A percentile compares a stretch with the other conserved stretches of the same genome.
Evolutionary conservation across 2,797 vertebrate species (phyloP).

Genomic region (Chelon auratus): DNA sequence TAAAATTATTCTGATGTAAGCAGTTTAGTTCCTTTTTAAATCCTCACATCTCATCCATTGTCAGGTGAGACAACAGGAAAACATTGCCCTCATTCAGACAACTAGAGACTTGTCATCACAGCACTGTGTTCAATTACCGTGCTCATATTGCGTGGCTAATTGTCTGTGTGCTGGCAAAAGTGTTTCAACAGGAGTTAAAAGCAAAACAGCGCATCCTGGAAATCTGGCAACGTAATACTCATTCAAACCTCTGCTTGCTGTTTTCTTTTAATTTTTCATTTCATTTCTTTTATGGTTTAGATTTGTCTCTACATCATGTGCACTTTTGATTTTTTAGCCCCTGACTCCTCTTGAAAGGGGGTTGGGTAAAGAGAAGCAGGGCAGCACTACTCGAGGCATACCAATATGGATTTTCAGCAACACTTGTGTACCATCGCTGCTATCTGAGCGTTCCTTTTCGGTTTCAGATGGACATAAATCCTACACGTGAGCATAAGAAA

Average conservation of each 20-base stretch:
- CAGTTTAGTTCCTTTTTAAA: slow-evolving; percentile 40
- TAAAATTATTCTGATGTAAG: slow-evolving; percentile 26
- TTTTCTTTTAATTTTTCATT: not conserved
- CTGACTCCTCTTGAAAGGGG: slow-evolving; percentile 14
- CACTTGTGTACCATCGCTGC: slow-evolving; percentile 43
- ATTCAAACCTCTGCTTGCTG: slow-evolving; percentile 6
- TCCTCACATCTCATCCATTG: slow-evolving; percentile 20
- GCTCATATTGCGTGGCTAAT: slow-evolving; percentile 63
- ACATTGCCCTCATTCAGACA: slow-evolving; percentile 56
- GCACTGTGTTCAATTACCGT: slow-evolving; percentile 67
- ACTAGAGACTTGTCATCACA: slow-evolving; percentile 49
- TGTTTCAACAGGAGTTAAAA: slow-evolving; percentile 18
- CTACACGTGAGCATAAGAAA: slow-evolving; percentile 62
- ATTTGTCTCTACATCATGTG: slow-evolving; percentile 6
- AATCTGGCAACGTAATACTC: slow-evolving; percentile 24
- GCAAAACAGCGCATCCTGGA: slow-evolving; percentile 20
- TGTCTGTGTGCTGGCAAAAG: slow-evolving; percentile 52
- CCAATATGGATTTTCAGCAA: slow-evolving; percentile 50
- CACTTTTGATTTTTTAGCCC: slow-evolving; percentile 7
- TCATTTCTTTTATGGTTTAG: slow-evolving; percentile 13
- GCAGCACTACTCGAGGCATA: slow-evolving; percentile 31
- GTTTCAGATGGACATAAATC: slow-evolving; percentile 64
- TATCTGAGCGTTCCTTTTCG: slow-evolving; percentile 62
- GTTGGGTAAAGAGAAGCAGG: slow-evolving; percentile 28
- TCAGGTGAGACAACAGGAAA: slow-evolving; percentile 57